phyloP scores from a whole-genome alignment of 2,797 vertebrate genomes.

The Hipposideros larvatus region DNA sequence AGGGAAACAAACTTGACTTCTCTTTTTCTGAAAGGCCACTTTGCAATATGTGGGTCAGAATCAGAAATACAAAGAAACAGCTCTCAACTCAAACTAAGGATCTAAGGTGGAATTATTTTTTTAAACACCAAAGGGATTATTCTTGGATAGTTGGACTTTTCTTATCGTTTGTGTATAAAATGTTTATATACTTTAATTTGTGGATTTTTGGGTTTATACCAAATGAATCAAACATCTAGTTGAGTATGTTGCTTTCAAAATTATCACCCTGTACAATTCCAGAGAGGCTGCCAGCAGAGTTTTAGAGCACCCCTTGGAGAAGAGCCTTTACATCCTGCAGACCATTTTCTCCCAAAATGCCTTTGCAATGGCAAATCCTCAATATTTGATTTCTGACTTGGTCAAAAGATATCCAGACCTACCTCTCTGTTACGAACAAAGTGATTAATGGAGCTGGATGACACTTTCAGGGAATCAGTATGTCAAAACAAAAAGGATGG shows the following conservation, averaged over 20 bases:
- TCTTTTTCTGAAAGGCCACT: background rate
- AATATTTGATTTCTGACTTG: background rate
- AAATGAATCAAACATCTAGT: background rate
- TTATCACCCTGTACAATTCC: background rate
- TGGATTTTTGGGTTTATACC: background rate
- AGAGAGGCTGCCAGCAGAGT: background rate
- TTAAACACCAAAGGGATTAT: background rate
- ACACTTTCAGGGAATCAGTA: background rate
- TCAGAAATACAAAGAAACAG: background rate
- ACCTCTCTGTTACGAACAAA: background rate
- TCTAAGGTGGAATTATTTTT: background rate
- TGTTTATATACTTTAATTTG: background rate
- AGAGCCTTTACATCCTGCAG: background rate
- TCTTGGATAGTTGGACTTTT: background rate
- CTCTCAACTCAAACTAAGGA: background rate
- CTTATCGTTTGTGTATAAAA: background rate
- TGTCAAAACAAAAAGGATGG: background rate
- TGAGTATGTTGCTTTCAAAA: constrained; percentile 42
- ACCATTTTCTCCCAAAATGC: background rate
- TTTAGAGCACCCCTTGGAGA: background rate
- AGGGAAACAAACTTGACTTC: background rate
- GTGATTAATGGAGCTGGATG: background rate
- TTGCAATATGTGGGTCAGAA: background rate
- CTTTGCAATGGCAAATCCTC: background rate
- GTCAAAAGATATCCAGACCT: background rate